phyloP scores from a whole-genome alignment of 1,140 invertebrate species.

The Drosophila truncata region DNA sequence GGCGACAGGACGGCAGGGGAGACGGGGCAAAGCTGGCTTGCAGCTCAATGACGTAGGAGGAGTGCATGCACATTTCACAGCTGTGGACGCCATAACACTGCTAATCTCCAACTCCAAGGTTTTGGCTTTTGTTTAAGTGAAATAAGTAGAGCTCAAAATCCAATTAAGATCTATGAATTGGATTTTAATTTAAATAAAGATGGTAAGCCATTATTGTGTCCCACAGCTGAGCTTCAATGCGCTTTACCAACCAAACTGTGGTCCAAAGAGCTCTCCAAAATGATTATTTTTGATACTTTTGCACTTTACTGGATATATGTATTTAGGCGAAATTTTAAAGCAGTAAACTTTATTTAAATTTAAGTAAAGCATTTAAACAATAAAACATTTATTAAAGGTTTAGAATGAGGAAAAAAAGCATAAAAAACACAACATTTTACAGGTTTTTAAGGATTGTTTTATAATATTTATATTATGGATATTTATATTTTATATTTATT shows the following conservation, averaged over 20 bases:
- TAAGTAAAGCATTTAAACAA: too few relatives aligned
- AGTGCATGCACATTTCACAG: slow-evolving; percentile 6
- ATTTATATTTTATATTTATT: too few relatives aligned
- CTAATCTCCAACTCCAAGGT: background rate
- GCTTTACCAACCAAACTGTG: background rate
- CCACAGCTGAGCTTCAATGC: background rate
- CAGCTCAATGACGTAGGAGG: slow-evolving; percentile 17
- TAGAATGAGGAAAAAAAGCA: too few relatives aligned
- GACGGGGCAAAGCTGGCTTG: background rate
- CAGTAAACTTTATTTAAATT: too few relatives aligned
- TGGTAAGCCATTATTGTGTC: background rate
- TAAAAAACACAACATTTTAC: too few relatives aligned
- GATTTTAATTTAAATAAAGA: background rate
- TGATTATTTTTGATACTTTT: too few relatives aligned
- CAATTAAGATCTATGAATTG: background rate
- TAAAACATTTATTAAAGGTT: too few relatives aligned
- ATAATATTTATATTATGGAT: too few relatives aligned
- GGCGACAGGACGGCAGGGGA: too few relatives aligned
- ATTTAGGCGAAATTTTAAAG: too few relatives aligned
- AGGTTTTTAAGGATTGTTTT: too few relatives aligned
- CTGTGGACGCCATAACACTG: slow-evolving; percentile 3
- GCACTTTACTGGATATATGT: background rate
- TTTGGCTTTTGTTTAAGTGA: background rate
- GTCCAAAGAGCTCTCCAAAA: background rate
- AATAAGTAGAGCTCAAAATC: background rate